Conservation (phyloP, 2,797 vertebrate species). For the Peromyscus melanophrys region DNA sequence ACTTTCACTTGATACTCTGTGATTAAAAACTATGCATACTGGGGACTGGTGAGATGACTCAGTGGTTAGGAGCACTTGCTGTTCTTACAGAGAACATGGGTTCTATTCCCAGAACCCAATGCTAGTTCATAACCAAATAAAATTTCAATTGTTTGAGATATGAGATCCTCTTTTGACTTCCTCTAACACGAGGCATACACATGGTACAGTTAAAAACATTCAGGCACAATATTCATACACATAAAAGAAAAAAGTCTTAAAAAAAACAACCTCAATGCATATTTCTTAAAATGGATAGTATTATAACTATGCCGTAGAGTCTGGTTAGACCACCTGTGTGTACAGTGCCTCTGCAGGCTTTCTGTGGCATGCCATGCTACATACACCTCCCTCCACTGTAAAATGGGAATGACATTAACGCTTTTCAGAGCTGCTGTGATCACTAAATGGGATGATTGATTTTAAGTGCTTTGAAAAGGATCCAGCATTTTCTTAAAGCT, state of each 20-base stretch:
- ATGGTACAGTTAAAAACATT: not conserved
- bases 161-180: not conserved
- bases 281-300: not conserved
- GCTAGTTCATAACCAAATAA: not conserved
- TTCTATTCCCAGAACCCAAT: not conserved
- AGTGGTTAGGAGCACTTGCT: not conserved
- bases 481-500: not conserved
- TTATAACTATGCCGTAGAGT: not conserved
- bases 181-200: not conserved
- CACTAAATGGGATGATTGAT: constrained; percentile 9
- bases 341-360: not conserved
- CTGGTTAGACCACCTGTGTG: not conserved
- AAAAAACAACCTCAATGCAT: not conserved
- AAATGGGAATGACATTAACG: not conserved
- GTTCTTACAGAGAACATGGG: not conserved
- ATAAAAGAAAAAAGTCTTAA: not conserved
- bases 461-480: constrained; percentile 23
- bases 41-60: not conserved
- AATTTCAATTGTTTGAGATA: not conserved
- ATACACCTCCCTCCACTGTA: not conserved
- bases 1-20: not conserved
- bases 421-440: not conserved
- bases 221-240: not conserved
- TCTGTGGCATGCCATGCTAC: not conserved
- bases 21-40: not conserved